These are phyloP conservation scores for Chouioia cunea DNA, from an alignment of 2,888 invertebrate genomes.

Conservation along the genomic window DNA sequence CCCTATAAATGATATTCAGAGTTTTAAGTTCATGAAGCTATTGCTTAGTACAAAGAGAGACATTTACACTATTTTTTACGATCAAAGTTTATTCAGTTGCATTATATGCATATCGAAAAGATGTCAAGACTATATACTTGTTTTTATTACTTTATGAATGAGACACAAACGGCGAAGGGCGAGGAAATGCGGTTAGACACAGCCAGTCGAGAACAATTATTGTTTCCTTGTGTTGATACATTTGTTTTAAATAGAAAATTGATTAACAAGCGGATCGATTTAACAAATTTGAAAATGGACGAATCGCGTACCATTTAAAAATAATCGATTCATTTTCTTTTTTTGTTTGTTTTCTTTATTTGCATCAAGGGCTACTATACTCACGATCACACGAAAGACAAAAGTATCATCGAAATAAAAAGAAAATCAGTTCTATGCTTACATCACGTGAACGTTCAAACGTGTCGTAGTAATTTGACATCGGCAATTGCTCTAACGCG, in stretches of 20 bases:
- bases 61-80: constrained; percentile 60
- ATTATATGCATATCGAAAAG: constrained; percentile 59
- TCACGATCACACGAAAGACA: no score
- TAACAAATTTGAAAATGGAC: constrained; percentile 27
- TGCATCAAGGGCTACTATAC: constrained; percentile 5
- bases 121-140: constrained; percentile 61
- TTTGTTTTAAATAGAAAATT: constrained; percentile 28
- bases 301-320: constrained; percentile 19
- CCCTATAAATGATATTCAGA: constrained; percentile 58
- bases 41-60: constrained; percentile 65
- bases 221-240: constrained; percentile 28
- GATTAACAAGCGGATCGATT: constrained; percentile 36
- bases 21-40: constrained; percentile 62
- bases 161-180: constrained; percentile 56
- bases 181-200: constrained; percentile 47
- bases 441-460: constrained; percentile 27
- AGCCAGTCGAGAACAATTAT: constrained; percentile 44
- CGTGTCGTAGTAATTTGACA: constrained; percentile 35
- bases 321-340: no score
- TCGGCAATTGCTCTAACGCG: constrained; percentile 26
- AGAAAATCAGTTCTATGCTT: constrained; percentile 31
- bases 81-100: constrained; percentile 60
- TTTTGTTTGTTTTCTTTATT: constrained; percentile 17
- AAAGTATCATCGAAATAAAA: constrained; percentile 42
- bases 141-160: constrained; percentile 60